Percentiles rank a stretch among this genome's conserved stretches.
These are phyloP conservation scores for Neodiprion lecontei DNA, from an alignment of 1,140 invertebrate genomes.

Conservation along the genomic window DNA sequence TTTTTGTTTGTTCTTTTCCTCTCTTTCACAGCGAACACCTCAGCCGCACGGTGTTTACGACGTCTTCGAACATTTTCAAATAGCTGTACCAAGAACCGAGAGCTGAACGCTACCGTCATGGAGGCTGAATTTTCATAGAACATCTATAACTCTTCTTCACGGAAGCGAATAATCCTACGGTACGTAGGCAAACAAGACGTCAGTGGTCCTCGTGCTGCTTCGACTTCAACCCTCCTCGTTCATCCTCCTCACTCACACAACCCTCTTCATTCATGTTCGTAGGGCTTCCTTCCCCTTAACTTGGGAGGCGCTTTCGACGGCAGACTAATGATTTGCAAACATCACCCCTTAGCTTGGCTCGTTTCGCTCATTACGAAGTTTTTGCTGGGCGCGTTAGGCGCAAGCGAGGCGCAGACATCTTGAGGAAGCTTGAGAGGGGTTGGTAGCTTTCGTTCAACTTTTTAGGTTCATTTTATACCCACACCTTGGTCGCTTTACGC, in stretches of 20 bases:
- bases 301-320: constrained; percentile 30
- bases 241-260: not conserved
- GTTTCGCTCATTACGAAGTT: constrained; percentile 49
- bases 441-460: constrained; percentile 8
- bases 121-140: too few relatives aligned
- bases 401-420: constrained; percentile 44
- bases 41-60: too few relatives aligned
- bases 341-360: constrained; percentile 36
- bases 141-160: too few relatives aligned
- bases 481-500: not conserved
- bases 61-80: too few relatives aligned
- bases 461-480: not conserved
- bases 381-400: constrained; percentile 37
- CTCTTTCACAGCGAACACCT: too few relatives aligned
- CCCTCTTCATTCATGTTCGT: constrained; percentile 1
- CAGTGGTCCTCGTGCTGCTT: not conserved
- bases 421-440: constrained; percentile 34
- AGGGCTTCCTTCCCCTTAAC: constrained; percentile 10
- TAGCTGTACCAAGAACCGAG: too few relatives aligned
- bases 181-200: not conserved
- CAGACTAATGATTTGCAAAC: constrained; percentile 59
- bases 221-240: not conserved
- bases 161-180: too few relatives aligned
- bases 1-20: too few relatives aligned
- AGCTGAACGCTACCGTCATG: too few relatives aligned